phyloP scores from a whole-genome alignment of 2,888 invertebrate species.

The Formica aserva region DNA sequence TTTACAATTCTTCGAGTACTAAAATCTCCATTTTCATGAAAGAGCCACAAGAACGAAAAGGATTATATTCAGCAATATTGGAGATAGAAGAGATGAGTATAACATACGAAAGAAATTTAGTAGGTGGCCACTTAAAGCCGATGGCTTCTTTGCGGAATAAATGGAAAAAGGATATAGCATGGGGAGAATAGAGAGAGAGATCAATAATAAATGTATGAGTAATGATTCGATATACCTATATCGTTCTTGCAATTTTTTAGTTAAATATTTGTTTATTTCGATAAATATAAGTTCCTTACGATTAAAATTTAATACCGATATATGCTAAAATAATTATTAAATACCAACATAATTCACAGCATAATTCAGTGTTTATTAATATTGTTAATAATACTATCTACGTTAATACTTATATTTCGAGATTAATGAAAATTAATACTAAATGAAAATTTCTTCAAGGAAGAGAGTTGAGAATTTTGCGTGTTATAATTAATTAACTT shows the following conservation, averaged over 20 bases:
- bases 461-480: neutral
- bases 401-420: neutral
- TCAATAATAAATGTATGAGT: neutral
- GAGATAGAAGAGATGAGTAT: constrained; percentile 33
- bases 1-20: constrained; percentile 12
- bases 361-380: neutral
- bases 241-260: neutral
- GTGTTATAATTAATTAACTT: neutral
- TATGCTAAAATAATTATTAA: neutral
- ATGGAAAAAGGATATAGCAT: neutral
- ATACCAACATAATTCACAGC: neutral
- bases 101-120: constrained; percentile 46
- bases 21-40: constrained; percentile 6
- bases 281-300: neutral
- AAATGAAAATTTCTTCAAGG: neutral
- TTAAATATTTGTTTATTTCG: neutral
- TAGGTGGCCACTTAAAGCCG: constrained; percentile 25
- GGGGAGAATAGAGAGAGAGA: neutral
- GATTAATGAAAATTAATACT: neutral
- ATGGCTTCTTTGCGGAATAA: constrained; percentile 9
- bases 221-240: neutral
- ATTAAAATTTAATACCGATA: neutral
- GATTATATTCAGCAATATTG: neutral
- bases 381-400: neutral
- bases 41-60: neutral